Conservation (phyloP, 2,797 vertebrate species). For the Gephyroberyx darwinii region DNA sequence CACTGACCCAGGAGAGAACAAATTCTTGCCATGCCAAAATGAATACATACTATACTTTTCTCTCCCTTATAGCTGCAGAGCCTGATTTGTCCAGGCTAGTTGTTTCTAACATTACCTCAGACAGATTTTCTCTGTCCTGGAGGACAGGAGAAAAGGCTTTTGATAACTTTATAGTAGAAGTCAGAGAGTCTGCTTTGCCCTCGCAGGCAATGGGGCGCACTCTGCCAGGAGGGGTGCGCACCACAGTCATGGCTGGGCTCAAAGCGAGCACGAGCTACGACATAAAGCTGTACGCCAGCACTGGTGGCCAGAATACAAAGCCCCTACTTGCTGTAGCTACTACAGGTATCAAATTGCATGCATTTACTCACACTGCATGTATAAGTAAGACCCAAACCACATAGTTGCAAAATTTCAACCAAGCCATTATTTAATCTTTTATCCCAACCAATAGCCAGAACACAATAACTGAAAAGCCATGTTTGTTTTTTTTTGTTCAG, state of each 20-base stretch:
- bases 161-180: slow-evolving; percentile 89
- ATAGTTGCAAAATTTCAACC: not conserved
- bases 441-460: not conserved
- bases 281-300: slow-evolving; percentile 85
- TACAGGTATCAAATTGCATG: slow-evolving; percentile 82
- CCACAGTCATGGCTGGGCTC: slow-evolving; percentile 83
- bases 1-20: slow-evolving; percentile 21
- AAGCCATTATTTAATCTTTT: not conserved
- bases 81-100: slow-evolving; percentile 88
- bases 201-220: slow-evolving; percentile 83
- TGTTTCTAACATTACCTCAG: slow-evolving; percentile 89
- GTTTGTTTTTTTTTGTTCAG: slow-evolving; percentile 80
- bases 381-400: not conserved
- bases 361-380: slow-evolving; percentile 32
- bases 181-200: slow-evolving; percentile 86
- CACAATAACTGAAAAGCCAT: slow-evolving; percentile 55
- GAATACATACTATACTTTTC: slow-evolving; percentile 64
- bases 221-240: slow-evolving; percentile 74
- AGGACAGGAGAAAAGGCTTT: slow-evolving; percentile 82
- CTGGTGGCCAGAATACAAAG: slow-evolving; percentile 76
- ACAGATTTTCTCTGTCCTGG: slow-evolving; percentile 86
- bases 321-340: slow-evolving; percentile 81
- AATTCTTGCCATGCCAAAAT: slow-evolving; percentile 30
- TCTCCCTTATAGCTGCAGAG: slow-evolving; percentile 81
- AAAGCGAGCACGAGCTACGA: slow-evolving; percentile 85